Percentiles rank a stretch among this genome's conserved stretches.
phyloP scores from a whole-genome alignment of 1,140 invertebrate genomes.

The Acromyrmex echinatior region DNA sequence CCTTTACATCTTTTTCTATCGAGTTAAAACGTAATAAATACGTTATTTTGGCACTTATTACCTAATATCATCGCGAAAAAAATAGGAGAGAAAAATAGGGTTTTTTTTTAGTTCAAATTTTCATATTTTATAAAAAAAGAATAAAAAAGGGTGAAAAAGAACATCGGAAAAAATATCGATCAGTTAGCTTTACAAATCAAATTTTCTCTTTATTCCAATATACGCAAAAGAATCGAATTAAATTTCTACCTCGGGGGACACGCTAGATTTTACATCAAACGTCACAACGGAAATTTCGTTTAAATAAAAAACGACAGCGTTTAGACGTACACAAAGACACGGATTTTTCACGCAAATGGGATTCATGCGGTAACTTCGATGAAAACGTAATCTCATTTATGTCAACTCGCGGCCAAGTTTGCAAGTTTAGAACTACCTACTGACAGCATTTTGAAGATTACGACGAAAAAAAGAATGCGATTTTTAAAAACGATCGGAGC shows the following conservation, averaged over 20 bases:
- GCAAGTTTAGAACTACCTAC: conserved; percentile 22
- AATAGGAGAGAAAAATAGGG: not conserved
- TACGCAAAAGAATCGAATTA: not conserved
- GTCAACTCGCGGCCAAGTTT: not conserved
- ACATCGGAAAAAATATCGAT: not conserved
- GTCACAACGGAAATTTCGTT: not conserved
- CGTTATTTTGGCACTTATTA: conserved; percentile 51
- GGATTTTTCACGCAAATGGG: conserved; percentile 23
- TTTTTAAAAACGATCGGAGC: not conserved
- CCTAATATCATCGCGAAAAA: conserved; percentile 5
- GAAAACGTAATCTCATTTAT: conserved; percentile 29
- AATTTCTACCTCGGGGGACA: not conserved
- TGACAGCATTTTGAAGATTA: conserved; percentile 1
- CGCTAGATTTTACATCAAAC: not conserved
- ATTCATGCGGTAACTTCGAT: conserved; percentile 4
- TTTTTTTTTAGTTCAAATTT: not conserved
- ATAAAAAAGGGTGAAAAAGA: not conserved
- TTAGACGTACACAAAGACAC: not conserved
- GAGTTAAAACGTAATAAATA: conserved; percentile 8
- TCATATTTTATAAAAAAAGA: not conserved
- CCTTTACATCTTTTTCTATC: not conserved
- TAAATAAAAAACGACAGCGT: conserved; percentile 20
- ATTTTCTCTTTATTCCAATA: not conserved
- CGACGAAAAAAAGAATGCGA: not conserved
- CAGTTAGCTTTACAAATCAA: not conserved